Base-by-base conservation (phyloP, 1,140 invertebrate genomes). In the Drosophila nikananu region DNA sequence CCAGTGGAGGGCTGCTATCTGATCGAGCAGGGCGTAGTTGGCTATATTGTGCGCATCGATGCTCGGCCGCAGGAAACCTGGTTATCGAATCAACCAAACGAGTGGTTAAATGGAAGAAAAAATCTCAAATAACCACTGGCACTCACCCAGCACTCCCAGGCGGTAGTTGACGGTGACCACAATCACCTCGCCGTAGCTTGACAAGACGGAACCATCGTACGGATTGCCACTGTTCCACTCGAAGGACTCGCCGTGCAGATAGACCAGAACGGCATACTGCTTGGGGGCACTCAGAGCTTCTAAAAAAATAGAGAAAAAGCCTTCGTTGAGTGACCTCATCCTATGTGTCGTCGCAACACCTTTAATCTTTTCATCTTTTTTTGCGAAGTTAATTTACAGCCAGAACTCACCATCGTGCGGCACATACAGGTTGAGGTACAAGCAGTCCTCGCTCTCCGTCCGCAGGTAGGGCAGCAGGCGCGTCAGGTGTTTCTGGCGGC, bases 91-190 rank as follows among this genome's bases (percentile, higher is more conserved):
- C 49, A 30, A 35, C 25, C 21, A 23, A 23, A n/a, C n/a, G n/a
- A n/a, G n/a, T 9, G 25, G 10, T 39, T 3, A 44, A 13, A 23
- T 44, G 5, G 1, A 25, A 19, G 0, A 4, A 19, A 6, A 25
- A 13, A 9, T 44, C 7, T 6, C n/a, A 21, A 39, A 4, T 23
- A 37, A 17, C 4, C 19, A 12, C 13, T 10, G 13, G 10, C 5
- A 71, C 84, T 63, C 51, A 99, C 98, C 98, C 75, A 99, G 94
- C 78, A 98, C 96, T 12, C 98, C 98, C 1, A 99, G 94, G 30
- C 98, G 95, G 92, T 97, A 99, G 93, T 99, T 99, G 32, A 99
- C 93, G 17, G 97, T 99, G 41, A 99, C 96, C 30, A 99, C 97
- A 89, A 99, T 96, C 30, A 99, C 95, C 82, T 97, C 96, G 39